These are phyloP conservation scores for Cistogaster globosa DNA, from an alignment of 2,888 invertebrate genomes.

Conservation along the genomic window DNA sequence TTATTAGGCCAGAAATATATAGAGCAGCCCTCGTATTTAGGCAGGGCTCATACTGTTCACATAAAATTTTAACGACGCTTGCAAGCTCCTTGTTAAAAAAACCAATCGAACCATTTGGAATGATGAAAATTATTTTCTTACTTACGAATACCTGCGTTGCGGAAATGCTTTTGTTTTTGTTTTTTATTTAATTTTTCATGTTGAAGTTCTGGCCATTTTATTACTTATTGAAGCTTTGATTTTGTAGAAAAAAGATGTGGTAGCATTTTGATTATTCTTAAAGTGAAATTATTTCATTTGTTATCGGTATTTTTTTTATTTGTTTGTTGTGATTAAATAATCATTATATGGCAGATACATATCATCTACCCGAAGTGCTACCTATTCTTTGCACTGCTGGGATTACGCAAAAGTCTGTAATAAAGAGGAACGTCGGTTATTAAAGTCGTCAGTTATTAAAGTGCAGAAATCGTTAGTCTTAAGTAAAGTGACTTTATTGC, in stretches of 20 bases:
- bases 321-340: too few species aligned
- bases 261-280: background rate
- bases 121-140: conserved; percentile 33
- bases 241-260: background rate
- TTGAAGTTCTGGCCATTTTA: background rate
- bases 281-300: background rate
- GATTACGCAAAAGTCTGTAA: too few species aligned
- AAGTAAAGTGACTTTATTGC: too few species aligned
- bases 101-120: conserved; percentile 7
- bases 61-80: background rate
- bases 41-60: background rate
- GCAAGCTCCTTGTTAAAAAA: background rate
- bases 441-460: too few species aligned
- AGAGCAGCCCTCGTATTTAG: too few species aligned
- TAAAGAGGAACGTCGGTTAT: too few species aligned
- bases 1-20: too few species aligned
- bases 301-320: too few species aligned
- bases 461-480: too few species aligned
- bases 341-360: too few species aligned
- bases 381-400: too few species aligned
- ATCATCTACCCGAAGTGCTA: too few species aligned
- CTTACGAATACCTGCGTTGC: background rate
- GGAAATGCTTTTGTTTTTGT: conserved; percentile 26
- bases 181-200: background rate
- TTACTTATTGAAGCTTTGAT: conserved; percentile 8